phyloP scores from a whole-genome alignment of 2,797 vertebrate genomes.

The Gouania willdenowi region DNA sequence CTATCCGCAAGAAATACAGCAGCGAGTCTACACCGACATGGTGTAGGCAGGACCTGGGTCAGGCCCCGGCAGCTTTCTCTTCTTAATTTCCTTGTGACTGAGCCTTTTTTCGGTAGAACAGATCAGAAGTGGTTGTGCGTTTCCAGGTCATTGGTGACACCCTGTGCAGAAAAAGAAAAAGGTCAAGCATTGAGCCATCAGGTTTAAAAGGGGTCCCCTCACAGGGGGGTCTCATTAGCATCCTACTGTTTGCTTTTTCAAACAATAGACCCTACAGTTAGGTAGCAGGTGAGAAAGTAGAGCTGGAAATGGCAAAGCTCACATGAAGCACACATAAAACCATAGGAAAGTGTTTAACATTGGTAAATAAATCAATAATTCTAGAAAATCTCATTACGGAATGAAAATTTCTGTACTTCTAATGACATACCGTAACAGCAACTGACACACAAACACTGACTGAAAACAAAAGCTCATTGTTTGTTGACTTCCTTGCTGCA shows the following conservation, averaged over 20 bases:
- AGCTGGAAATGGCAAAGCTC: conserved; percentile 29
- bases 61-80: conserved; percentile 15
- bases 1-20: no score
- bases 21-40: conserved; percentile 3
- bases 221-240: conserved; percentile 44
- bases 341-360: conserved; percentile 9
- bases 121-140: conserved; percentile 42
- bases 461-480: no score
- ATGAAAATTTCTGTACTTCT: no score
- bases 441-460: not conserved
- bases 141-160: conserved; percentile 59
- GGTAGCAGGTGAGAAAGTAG: conserved; percentile 44
- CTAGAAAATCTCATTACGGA: conserved; percentile 22
- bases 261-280: conserved; percentile 65
- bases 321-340: conserved; percentile 42
- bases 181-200: conserved; percentile 43
- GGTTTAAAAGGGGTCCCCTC: conserved; percentile 31
- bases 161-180: conserved; percentile 61
- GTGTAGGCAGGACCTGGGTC: not conserved
- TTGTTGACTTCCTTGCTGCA: no score
- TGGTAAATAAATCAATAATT: conserved; percentile 30
- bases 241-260: conserved; percentile 56
- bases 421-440: not conserved
- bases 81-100: conserved; percentile 22
- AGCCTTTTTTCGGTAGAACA: conserved; percentile 24